Base-by-base conservation (phyloP, 2,888 invertebrate genomes). In the Lagria hirta region DNA sequence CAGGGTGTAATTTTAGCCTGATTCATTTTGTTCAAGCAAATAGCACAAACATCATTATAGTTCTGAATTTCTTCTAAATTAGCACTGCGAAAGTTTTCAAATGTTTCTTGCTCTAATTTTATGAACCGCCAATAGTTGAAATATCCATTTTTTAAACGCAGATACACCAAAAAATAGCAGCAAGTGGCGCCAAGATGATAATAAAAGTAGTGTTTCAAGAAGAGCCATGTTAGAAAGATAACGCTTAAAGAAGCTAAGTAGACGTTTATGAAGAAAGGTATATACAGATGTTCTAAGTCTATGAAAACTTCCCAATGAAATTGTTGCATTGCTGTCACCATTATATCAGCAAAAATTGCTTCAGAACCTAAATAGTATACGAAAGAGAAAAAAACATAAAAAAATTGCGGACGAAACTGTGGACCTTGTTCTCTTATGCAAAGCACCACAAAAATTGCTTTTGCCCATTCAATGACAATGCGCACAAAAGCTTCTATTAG, bases 1-100 rank as follows among this genome's bases (percentile, higher is more conserved):
- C 88, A 88, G 0, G 87, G 86, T 0, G 88, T 88, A 21, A 87
- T 80, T 26, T 86, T 75, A 0, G 88, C 88, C 4, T 78, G 77
- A 36, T 73, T 75, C 86, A 88, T 86, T 6, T 71, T 66, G 43
- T 78, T 82, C 21, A 88, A 73, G 59, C 88, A 88, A 2, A 88
- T 84, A 0, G 87, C 84, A 66, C 88, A 88, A 4, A 88, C 83
- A 57, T 88, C 88, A 54, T 87, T 84, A 54, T 83, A 77, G 7
- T 76, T 76, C 7, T 76, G 71, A 20, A 88, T 74, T 54, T 88
- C 87, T n/a, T 78, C 77, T 1, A 66, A 50, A 2, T 81, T 81
- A 13, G 87, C 88, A 6, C 76, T 74, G 28, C 58, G 54, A 51
- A 70, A 72, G 45, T 63, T 65, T 1, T 59, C 56, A 27, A 62